These are phyloP conservation scores for Electrona antarctica DNA, from an alignment of 2,113 vertebrate species.

Conservation along the genomic window DNA sequence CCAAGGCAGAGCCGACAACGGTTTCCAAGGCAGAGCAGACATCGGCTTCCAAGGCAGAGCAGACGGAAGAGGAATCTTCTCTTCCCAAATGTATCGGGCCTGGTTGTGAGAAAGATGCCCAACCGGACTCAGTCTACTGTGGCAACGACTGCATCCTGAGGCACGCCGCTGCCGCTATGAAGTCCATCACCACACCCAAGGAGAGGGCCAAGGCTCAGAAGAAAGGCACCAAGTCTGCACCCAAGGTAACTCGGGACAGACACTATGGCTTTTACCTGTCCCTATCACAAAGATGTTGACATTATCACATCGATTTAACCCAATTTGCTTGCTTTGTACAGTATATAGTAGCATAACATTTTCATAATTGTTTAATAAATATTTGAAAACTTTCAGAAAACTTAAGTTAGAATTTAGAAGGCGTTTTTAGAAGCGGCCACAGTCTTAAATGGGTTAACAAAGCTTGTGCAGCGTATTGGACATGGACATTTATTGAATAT, in stretches of 20 bases:
- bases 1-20: slow-evolving; percentile 18
- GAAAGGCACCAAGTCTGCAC: slow-evolving; percentile 53
- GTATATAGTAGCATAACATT: no score
- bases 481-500: no score
- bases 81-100: slow-evolving; percentile 92
- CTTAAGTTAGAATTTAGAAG: no score
- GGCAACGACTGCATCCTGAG: slow-evolving; percentile 94
- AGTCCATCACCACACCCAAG: slow-evolving; percentile 87
- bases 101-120: slow-evolving; percentile 88
- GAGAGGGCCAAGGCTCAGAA: slow-evolving; percentile 78
- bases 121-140: slow-evolving; percentile 95
- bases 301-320: background rate
- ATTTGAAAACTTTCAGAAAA: no score
- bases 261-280: slow-evolving; percentile 24
- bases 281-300: background rate
- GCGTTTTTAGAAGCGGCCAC: no score
- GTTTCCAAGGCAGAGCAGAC: slow-evolving; percentile 18
- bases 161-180: slow-evolving; percentile 94
- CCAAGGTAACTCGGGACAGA: slow-evolving; percentile 73
- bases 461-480: no score
- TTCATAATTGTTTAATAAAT: no score
- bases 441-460: no score
- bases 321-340: background rate
- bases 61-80: slow-evolving; percentile 65
- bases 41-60: slow-evolving; percentile 20